Evolutionary conservation across 2,888 invertebrate species (phyloP), one percentile per base, ranked within the genome.

Genomic region (Neria commutata): DNA sequence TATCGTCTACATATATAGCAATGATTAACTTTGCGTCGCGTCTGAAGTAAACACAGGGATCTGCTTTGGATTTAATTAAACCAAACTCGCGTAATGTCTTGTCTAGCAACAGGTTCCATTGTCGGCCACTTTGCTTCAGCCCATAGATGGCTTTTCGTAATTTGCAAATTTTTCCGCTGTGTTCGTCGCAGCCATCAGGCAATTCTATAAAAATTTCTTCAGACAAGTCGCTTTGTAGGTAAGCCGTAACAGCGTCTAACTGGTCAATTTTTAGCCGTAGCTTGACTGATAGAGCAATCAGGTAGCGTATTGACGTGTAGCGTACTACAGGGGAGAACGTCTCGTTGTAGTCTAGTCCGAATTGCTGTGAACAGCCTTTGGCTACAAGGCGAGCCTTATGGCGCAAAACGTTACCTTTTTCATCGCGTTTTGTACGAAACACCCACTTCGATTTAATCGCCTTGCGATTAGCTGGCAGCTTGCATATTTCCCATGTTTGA

Each of bases 401-500:
- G 5, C 58, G 49, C 26, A 56, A 16, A 19, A 47, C 47, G 1
- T 25, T 51, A 5, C 46, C 52, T 17, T 55, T 26, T 17, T 37
- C 47, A 29, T 53, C 42, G 14, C 46, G 48, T 34, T 56, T 60
- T 3, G 46, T 56, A 33, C 23, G 42, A 34, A 60, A 56, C 11
- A 54, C 50, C 60, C 53, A 60, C 42, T 60, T 56, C 17, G 34
- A 45, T 37, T 56, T 54, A 40, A 58, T 58, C 29, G 53, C 40
- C n/a, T 54, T 54, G n/a, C 57, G 54, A 10, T 17, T 25, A 1
- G 46, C 23, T 6, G 54, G 46, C 23, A 47, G 33, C 2, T n/a
- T 14, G 16, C n/a, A n/a, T 24, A 54, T 21, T 14, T 29, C 24
- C 46, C 46, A 54, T 6, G 47, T 54, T 33, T 47, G 3, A 37